Evolutionary conservation across 2,113 vertebrate species (phyloP).

Genomic region (Lophura nycthemera): DNA sequence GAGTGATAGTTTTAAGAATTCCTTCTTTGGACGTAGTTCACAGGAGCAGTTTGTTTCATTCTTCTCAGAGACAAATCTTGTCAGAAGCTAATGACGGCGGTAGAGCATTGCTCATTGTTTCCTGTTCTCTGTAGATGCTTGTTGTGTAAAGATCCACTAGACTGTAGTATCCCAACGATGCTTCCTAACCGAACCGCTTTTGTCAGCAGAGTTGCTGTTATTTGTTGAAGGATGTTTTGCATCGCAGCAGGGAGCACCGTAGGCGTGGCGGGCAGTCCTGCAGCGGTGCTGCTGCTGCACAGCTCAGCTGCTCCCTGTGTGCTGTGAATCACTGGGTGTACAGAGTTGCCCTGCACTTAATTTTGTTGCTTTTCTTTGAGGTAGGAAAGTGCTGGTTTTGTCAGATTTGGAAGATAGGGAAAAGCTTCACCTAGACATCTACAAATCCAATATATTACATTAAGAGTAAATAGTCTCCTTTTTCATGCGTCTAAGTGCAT

Average conservation of each 20-base stretch:
- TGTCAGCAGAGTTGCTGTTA: background rate
- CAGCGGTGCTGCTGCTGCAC: background rate
- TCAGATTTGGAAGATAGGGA: background rate
- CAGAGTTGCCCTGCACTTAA: background rate
- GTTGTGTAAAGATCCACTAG: background rate
- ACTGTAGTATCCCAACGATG: background rate
- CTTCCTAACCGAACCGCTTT: background rate
- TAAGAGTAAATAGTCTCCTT: background rate
- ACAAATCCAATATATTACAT: background rate
- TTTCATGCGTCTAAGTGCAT: background rate
- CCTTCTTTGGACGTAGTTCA: background rate
- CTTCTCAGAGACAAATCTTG: background rate
- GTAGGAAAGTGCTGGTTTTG: background rate
- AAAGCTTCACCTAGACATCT: background rate
- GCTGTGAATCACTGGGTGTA: background rate
- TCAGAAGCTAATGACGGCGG: background rate
- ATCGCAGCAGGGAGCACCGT: rapidly evolving
- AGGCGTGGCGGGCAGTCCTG: background rate
- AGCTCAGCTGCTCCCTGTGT: background rate
- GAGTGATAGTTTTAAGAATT: slow-evolving; percentile 35
- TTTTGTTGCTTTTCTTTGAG: background rate
- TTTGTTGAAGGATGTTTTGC: background rate
- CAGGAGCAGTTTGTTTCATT: background rate
- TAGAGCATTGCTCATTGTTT: background rate
- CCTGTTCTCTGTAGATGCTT: background rate